Conservation (phyloP, 2,888 invertebrate genomes). For the Drosophila putrida region DNA sequence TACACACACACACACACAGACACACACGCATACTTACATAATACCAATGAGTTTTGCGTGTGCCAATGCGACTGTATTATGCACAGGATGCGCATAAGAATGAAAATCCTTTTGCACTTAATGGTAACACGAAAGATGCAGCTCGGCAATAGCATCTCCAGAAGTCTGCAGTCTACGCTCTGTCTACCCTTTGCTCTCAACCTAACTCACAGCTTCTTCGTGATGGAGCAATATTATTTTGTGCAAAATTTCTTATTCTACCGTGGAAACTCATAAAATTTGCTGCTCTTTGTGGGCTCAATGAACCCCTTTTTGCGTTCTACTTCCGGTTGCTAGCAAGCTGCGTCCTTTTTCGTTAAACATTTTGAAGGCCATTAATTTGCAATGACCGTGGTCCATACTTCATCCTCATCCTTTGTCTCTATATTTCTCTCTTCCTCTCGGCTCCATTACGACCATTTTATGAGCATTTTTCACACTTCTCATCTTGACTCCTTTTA, state of each 20-base stretch:
- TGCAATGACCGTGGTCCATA: constrained; percentile 65
- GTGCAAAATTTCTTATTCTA: constrained; percentile 74
- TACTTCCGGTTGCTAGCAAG: constrained; percentile 27
- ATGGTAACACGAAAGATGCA: constrained; percentile 70
- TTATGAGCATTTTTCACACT: constrained; percentile 37
- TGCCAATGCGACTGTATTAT: constrained; percentile 75
- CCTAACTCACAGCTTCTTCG: not conserved
- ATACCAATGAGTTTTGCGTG: constrained; percentile 78
- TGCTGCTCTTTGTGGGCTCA: constrained; percentile 65
- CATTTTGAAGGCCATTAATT: constrained; percentile 78
- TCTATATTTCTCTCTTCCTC: not conserved
- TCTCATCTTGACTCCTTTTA: constrained; percentile 36
- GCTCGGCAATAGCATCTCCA: constrained; percentile 10
- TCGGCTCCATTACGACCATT: constrained; percentile 12
- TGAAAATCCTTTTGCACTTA: constrained; percentile 82
- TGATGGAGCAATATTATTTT: constrained; percentile 67
- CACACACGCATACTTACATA: constrained; percentile 30
- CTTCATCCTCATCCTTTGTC: not conserved
- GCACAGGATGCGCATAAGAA: constrained; percentile 82
- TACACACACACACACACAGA: not conserved
- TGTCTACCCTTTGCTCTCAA: constrained; percentile 12
- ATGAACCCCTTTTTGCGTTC: constrained; percentile 54
- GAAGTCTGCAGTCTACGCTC: constrained; percentile 21
- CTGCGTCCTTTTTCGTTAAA: constrained; percentile 50
- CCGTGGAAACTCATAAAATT: constrained; percentile 78